A percentile compares a stretch with the other conserved stretches of the same genome.
These are phyloP conservation scores for Stenolophus ochropezus DNA, from an alignment of 2,888 invertebrate species.

Conservation along the genomic window DNA sequence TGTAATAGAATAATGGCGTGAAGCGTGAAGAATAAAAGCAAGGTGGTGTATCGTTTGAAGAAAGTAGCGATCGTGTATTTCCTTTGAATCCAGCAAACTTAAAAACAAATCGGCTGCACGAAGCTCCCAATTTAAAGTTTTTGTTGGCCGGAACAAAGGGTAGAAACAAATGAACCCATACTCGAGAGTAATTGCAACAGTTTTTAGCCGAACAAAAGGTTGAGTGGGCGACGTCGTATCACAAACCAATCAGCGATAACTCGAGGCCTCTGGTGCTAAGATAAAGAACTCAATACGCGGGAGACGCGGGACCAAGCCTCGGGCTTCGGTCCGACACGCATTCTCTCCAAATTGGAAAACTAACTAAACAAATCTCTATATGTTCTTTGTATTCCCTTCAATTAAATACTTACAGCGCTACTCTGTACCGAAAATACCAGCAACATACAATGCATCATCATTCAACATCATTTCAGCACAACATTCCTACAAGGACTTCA, in stretches of 20 bases:
- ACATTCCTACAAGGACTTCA: no score
- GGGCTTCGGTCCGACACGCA: constrained; percentile 20
- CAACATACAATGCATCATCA: no score
- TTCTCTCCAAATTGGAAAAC: constrained; percentile 51
- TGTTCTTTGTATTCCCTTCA: background rate
- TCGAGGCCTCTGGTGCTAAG: constrained; percentile 69
- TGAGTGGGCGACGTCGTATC: constrained; percentile 64
- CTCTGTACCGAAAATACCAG: no score
- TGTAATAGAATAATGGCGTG: no score
- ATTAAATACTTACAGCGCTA: background rate
- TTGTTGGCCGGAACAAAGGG: constrained; percentile 34
- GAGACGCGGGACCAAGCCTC: constrained; percentile 44
- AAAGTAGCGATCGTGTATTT: background rate
- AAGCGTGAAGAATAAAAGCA: no score
- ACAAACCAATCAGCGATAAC: constrained; percentile 70
- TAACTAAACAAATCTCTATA: constrained; percentile 14
- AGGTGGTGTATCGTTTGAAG: background rate
- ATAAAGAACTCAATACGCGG: constrained; percentile 66
- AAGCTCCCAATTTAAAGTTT: constrained; percentile 54
- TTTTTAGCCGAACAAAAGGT: constrained; percentile 57
- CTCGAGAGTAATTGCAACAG: constrained; percentile 55
- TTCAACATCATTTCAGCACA: no score
- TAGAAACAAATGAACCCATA: constrained; percentile 55
- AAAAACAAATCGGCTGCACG: constrained; percentile 56
- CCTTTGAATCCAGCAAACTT: constrained; percentile 37